Evolutionary conservation across 1,140 invertebrate species (phyloP).

Genomic region (Spodoptera litura): DNA sequence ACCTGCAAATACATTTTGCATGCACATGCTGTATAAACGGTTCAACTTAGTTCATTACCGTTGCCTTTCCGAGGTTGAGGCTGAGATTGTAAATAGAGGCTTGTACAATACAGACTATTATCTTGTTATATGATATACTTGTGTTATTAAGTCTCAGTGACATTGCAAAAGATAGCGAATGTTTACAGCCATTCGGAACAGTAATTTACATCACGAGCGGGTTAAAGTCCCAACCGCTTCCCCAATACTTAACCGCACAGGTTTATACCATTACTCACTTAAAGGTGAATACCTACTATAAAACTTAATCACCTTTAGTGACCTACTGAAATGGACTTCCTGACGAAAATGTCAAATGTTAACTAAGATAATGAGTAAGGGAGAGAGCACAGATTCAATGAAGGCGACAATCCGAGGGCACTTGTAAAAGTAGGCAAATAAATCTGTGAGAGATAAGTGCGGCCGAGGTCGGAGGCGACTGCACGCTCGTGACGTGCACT

Average conservation of each 20-base stretch:
- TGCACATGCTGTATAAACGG: neutral
- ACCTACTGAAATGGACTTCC: neutral
- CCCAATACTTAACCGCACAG: slow-evolving; percentile 14
- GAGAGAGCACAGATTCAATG: slow-evolving; percentile 28
- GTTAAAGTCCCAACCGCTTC: neutral
- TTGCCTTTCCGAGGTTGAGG: neutral
- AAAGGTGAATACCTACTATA: slow-evolving; percentile 7
- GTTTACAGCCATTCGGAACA: slow-evolving; percentile 1
- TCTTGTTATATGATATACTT: neutral
- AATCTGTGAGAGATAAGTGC: slow-evolving; percentile 56
- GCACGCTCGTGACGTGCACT: slow-evolving; percentile 40
- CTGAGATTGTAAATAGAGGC: slow-evolving; percentile 1
- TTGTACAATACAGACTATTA: slow-evolving; percentile 25
- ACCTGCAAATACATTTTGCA: neutral
- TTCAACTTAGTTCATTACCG: slow-evolving; percentile 32
- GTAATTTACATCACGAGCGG: slow-evolving; percentile 5
- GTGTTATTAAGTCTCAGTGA: slow-evolving; percentile 18
- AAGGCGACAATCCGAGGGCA: slow-evolving; percentile 43
- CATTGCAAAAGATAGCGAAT: slow-evolving; percentile 20
- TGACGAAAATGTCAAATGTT: slow-evolving; percentile 3
- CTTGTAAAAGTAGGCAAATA: slow-evolving; percentile 59
- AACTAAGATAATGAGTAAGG: neutral
- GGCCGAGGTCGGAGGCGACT: slow-evolving; percentile 60
- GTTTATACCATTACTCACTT: slow-evolving; percentile 15
- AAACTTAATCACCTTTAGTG: neutral